Conservation (phyloP, 2,113 vertebrate species). For the Aptenodytes forsteri region DNA sequence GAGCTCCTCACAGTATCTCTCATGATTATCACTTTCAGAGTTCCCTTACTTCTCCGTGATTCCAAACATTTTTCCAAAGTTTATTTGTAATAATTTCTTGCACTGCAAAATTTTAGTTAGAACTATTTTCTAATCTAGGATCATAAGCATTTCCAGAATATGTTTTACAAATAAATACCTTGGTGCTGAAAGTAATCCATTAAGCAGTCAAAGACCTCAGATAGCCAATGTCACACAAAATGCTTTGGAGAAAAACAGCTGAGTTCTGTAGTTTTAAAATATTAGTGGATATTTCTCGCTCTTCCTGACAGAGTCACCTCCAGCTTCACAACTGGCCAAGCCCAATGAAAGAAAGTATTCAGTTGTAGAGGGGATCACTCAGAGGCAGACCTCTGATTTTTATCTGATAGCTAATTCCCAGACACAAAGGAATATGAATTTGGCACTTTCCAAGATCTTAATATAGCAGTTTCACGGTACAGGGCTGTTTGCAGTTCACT, state of each 20-base stretch:
- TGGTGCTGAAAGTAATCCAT: background rate
- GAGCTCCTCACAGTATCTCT: background rate
- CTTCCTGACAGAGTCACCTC: background rate
- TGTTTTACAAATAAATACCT: background rate
- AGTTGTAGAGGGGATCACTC: background rate
- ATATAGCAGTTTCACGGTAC: background rate
- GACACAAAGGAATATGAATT: background rate
- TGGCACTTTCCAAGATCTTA: background rate
- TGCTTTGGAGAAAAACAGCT: background rate
- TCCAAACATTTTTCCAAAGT: background rate
- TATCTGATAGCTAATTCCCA: background rate
- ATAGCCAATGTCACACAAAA: background rate
- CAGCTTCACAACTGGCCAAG: background rate
- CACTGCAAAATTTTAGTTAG: background rate
- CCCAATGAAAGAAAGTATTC: background rate
- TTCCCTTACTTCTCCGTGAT: background rate
- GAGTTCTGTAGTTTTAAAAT: background rate
- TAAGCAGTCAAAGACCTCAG: background rate
- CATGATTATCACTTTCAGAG: background rate
- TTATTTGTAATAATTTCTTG: background rate
- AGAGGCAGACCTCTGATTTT: background rate
- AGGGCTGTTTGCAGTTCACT: background rate
- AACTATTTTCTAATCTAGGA: background rate
- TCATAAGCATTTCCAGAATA: background rate
- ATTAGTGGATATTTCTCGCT: background rate